Evolutionary conservation across 2,113 vertebrate genomes (phyloP), one percentile per base, ranked within the genome.

Genomic region (Protobothrops mucrosquamatus): DNA sequence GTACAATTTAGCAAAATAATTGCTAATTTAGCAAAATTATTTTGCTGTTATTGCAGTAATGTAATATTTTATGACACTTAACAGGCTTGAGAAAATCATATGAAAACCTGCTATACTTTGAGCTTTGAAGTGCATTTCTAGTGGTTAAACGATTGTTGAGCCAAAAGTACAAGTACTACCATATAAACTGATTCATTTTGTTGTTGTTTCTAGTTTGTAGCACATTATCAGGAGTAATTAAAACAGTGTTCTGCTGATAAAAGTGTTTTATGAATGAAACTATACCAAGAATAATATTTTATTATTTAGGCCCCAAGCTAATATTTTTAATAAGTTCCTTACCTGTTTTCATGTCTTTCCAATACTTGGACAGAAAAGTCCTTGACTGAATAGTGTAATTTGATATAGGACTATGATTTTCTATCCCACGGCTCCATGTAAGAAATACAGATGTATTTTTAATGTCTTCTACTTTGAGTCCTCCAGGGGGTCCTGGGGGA

Each of bases 401-500:
- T 95, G 99, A 99, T 97, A 99, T 99, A 90, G 99, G 99, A 94
- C 98, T 99, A 89, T 99, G 99, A 97, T 99, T 99, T 97, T 99
- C 99, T 94, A 99, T 98, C 57, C 99, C 99, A 2, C 98, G 98
- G 95, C 99, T 99, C 99, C 99, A 99, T 6, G 98, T 98, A 92
- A 99, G 95, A 3, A 96, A 98, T 87, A 99, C 98, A 48, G 97
- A 98, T 92, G 98, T 99, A 89, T 98, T 98, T 94, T 95, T 98
- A 59, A 98, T 97, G 39, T 99, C 97, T 95, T 98, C 98, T 95
- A 99, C 97, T 96, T 98, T 97, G 87, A 99, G 96, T 69, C 99
- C 99, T 87, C 98, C 99, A 4, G 99, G 99, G 52, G 99, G 98
- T n/a, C 99, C 99, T 2, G 99, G 99, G 69, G 99, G 98, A 74